Percentiles rank a stretch among this genome's conserved stretches.
Conservation (phyloP, 2,888 invertebrate species). For the Corythucha ciliata region DNA sequence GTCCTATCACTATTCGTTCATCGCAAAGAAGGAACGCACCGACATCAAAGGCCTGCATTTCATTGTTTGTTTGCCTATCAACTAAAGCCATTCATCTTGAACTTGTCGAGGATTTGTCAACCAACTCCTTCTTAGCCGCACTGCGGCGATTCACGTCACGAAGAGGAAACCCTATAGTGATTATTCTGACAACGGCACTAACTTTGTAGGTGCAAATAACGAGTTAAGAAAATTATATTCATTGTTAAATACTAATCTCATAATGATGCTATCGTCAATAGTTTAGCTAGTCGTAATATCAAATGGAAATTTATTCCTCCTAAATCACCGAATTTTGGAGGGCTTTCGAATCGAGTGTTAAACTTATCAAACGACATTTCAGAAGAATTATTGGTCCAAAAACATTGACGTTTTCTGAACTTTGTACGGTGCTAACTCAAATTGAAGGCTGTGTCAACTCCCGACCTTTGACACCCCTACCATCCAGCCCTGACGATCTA, state of each 20-base stretch:
- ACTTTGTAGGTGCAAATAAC: slow-evolving; percentile 36
- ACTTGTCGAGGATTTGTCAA: slow-evolving; percentile 35
- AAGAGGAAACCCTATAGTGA: slow-evolving; percentile 33
- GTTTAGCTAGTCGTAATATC: too few species aligned
- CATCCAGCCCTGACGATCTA: slow-evolving; percentile 16
- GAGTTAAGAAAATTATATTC: too few species aligned
- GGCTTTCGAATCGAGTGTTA: background rate
- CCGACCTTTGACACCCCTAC: slow-evolving; percentile 14
- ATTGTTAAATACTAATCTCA: too few species aligned
- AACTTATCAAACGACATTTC: background rate
- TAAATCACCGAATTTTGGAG: background rate
- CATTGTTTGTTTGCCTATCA: slow-evolving; percentile 7
- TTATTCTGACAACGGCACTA: slow-evolving; percentile 38
- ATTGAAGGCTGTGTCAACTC: slow-evolving; percentile 22
- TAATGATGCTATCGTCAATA: too few species aligned
- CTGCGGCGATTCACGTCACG: slow-evolving; percentile 34
- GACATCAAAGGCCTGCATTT: slow-evolving; percentile 18
- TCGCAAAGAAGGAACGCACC: slow-evolving; percentile 4
- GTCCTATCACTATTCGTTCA: slow-evolving; percentile 22
- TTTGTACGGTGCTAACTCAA: slow-evolving; percentile 13
- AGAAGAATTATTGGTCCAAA: background rate
- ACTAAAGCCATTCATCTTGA: slow-evolving; percentile 34
- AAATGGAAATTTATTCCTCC: slow-evolving; percentile 8
- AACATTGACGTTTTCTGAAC: slow-evolving; percentile 8
- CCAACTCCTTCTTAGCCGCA: slow-evolving; percentile 35